Evolutionary conservation across 1,140 invertebrate genomes (phyloP).

Genomic region (Pteromalus puparum): DNA sequence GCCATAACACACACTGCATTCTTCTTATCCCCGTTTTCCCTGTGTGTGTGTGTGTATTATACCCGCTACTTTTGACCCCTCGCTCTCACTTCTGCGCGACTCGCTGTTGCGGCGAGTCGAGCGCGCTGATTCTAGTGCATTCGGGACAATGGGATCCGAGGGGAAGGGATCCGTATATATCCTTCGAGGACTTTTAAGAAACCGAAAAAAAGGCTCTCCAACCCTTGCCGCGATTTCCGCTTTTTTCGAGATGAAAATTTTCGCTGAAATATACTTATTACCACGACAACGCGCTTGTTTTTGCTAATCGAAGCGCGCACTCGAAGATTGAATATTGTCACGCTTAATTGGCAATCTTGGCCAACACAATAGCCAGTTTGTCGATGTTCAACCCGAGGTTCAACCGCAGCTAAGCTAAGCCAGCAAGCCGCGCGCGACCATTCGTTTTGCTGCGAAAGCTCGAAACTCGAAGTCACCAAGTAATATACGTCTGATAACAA

Average conservation of each 20-base stretch:
- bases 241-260: not conserved
- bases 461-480: constrained; percentile 45
- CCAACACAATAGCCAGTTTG: constrained; percentile 16
- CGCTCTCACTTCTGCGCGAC: constrained; percentile 11
- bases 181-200: constrained; percentile 32
- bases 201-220: constrained; percentile 3
- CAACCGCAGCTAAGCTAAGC: too few species aligned
- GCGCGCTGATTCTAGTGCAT: constrained; percentile 38
- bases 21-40: constrained; percentile 51
- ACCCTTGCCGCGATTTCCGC: not conserved
- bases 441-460: constrained; percentile 43
- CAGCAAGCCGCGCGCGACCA: constrained; percentile 7
- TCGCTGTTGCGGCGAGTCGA: constrained; percentile 5
- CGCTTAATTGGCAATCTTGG: not conserved
- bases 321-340: not conserved
- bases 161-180: not conserved
- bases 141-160: constrained; percentile 10
- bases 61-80: constrained; percentile 57
- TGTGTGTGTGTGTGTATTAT: not conserved
- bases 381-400: constrained; percentile 4
- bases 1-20: constrained; percentile 39
- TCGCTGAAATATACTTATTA: too few species aligned
- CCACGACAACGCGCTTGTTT: too few species aligned
- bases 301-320: too few species aligned
- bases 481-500: constrained; percentile 52